These are phyloP conservation scores for Malurus elegans DNA, from an alignment of 2,113 vertebrate species.

Conservation along the genomic window DNA sequence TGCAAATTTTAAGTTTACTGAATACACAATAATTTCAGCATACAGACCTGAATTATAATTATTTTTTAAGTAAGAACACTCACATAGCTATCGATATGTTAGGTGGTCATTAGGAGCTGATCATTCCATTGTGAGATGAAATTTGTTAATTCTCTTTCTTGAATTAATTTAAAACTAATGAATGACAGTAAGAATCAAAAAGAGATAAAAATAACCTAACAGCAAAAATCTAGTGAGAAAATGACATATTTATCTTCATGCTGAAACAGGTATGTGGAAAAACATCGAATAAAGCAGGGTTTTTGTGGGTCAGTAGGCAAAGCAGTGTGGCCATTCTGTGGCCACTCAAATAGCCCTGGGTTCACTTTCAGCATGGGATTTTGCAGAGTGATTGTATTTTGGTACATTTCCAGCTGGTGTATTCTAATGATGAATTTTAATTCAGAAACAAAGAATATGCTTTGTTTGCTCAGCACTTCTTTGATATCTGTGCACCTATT, in stretches of 20 bases:
- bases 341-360: not conserved
- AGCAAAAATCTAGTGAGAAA: not conserved
- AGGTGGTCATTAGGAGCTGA: not conserved
- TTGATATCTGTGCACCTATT: not conserved
- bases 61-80: not conserved
- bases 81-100: accelerated
- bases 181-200: not conserved
- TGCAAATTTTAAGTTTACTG: not conserved
- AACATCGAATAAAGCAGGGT: not conserved
- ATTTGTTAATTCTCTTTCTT: not conserved
- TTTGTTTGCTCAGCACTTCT: not conserved
- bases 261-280: not conserved
- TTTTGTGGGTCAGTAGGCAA: not conserved
- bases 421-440: not conserved
- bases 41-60: not conserved
- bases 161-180: not conserved
- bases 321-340: not conserved
- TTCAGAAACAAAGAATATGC: not conserved
- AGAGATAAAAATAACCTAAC: not conserved
- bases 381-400: not conserved
- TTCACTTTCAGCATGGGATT: not conserved
- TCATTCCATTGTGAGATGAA: not conserved
- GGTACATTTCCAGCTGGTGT: not conserved
- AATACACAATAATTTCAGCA: not conserved
- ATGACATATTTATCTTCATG: not conserved